phyloP scores from a whole-genome alignment of 2,888 invertebrate species.

The Blomia tropicalis region DNA sequence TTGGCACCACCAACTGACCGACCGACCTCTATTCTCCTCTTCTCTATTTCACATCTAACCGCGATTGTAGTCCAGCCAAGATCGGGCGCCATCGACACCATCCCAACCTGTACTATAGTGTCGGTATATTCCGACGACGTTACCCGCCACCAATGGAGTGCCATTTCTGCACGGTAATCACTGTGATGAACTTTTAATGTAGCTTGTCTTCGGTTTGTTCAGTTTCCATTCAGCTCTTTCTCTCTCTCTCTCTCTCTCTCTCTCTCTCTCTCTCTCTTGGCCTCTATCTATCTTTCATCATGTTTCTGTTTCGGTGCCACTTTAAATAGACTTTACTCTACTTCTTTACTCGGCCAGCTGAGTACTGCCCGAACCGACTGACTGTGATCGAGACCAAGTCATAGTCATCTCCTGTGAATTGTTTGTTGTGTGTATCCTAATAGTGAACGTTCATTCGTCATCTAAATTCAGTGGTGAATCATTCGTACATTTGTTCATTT shows the following conservation, averaged over 20 bases:
- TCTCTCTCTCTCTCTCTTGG: neutral
- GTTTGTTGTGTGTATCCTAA: too few relatives aligned
- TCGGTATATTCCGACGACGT: neutral
- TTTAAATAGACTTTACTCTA: slow-evolving; percentile 10
- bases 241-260: neutral
- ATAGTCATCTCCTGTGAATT: neutral
- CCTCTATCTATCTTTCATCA: neutral
- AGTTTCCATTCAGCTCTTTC: neutral
- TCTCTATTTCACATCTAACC: slow-evolving; percentile 12
- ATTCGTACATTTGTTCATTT: too few relatives aligned
- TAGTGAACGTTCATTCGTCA: too few relatives aligned
- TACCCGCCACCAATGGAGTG: neutral
- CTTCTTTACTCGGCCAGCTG: neutral
- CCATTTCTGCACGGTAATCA: neutral
- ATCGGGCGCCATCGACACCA: neutral
- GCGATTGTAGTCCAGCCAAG: slow-evolving; percentile 2
- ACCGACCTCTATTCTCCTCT: slow-evolving; percentile 17
- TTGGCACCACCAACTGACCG: slow-evolving; percentile 10
- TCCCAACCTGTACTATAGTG: too few relatives aligned
- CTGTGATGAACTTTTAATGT: neutral
- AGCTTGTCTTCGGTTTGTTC: neutral
- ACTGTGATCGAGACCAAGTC: slow-evolving; percentile 8
- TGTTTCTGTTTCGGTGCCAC: neutral
- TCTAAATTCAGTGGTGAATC: too few relatives aligned
- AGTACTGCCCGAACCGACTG: neutral